These are phyloP conservation scores for Gryon sp. DNA, from an alignment of 1,140 invertebrate genomes.

Conservation along the genomic window DNA sequence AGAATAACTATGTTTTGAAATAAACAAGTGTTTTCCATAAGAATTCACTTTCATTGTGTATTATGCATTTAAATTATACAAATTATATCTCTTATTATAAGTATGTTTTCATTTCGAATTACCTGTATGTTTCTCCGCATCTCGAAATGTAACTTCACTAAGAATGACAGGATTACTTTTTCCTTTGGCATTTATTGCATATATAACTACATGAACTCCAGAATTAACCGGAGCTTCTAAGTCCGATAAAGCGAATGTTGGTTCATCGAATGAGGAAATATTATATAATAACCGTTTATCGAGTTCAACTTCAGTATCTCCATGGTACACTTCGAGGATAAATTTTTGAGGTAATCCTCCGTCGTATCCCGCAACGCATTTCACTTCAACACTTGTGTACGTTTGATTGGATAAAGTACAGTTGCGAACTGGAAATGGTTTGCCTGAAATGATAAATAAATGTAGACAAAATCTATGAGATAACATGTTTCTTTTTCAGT, in stretches of 20 bases:
- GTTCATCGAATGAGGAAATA: conserved; percentile 83
- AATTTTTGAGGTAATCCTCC: conserved; percentile 91
- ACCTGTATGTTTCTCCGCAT: conserved; percentile 91
- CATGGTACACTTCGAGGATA: conserved; percentile 87
- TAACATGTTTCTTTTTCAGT: no score
- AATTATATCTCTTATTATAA: no score
- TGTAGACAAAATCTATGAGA: no score
- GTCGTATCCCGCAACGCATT: conserved; percentile 88
- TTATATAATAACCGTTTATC: conserved; percentile 82
- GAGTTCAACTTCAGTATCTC: conserved; percentile 75
- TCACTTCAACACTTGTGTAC: conserved; percentile 86
- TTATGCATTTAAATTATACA: not conserved
- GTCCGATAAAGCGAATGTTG: conserved; percentile 85
- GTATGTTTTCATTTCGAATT: conserved; percentile 47
- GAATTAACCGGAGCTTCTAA: conserved; percentile 85
- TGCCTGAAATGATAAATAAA: conserved; percentile 81
- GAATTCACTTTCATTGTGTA: no score
- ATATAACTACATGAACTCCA: conserved; percentile 86
- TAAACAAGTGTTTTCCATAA: no score
- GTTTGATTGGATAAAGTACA: conserved; percentile 87
- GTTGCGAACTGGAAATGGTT: conserved; percentile 87
- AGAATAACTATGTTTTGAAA: no score
- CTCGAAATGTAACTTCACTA: conserved; percentile 87
- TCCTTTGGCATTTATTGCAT: conserved; percentile 89
- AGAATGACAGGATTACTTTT: conserved; percentile 85